These are phyloP conservation scores for Stichopus horrens DNA, from an alignment of 53 echinoderm and acorn worm species.

Conservation along the genomic window DNA sequence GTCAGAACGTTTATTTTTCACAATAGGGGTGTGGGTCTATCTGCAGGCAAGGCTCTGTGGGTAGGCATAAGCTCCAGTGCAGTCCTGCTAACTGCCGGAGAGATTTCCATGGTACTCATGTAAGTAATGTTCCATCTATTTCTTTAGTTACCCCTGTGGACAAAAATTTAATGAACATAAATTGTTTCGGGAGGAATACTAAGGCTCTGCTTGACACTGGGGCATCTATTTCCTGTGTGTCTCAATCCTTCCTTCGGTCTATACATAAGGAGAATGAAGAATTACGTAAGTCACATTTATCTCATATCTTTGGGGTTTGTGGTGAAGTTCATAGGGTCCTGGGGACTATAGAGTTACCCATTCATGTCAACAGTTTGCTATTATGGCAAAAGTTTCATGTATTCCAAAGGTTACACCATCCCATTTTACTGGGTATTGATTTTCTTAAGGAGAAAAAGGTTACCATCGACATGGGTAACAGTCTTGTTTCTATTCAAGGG, in stretches of 20 bases:
- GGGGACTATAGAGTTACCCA: slow-evolving; percentile 30
- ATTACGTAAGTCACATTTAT: neutral
- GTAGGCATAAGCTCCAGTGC: slow-evolving; percentile 7
- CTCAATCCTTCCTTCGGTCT: neutral
- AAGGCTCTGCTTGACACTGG: slow-evolving; percentile 41
- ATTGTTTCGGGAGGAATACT: neutral
- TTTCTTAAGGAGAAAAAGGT: slow-evolving; percentile 25
- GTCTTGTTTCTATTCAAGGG: neutral
- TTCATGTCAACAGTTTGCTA: neutral
- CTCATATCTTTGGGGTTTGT: slow-evolving; percentile 31
- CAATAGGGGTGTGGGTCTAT: slow-evolving; percentile 30
- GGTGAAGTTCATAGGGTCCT: slow-evolving; percentile 30
- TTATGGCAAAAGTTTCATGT: slow-evolving; percentile 45
- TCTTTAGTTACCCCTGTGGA: slow-evolving; percentile 15
- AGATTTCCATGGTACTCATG: neutral
- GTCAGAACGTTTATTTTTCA: neutral
- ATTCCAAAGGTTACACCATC: slow-evolving; percentile 37
- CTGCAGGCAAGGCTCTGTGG: slow-evolving; percentile 16
- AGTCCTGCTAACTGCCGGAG: neutral
- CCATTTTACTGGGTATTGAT: slow-evolving; percentile 40
- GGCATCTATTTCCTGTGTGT: slow-evolving; percentile 12
- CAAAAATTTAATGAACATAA: slow-evolving; percentile 5
- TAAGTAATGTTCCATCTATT: neutral
- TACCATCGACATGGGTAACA: slow-evolving; percentile 1
- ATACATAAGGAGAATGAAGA: slow-evolving; percentile 6